Evolutionary conservation across 2,888 invertebrate genomes (phyloP), one percentile per base, ranked within the genome.

Genomic region (Chaitophorus viminalis): DNA sequence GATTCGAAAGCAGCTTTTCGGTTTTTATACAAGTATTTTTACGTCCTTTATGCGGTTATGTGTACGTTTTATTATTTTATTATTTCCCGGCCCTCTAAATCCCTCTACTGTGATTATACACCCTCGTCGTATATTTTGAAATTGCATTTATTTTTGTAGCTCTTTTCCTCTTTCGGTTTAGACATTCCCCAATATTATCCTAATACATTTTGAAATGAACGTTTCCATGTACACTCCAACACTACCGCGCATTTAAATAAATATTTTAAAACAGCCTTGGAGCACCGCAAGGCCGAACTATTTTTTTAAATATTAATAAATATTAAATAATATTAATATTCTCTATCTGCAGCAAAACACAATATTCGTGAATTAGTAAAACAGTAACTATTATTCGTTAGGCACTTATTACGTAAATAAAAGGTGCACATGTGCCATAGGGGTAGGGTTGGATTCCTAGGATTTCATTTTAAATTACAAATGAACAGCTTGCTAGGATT

Each of bases 1-100:
- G 65, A 79, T 79, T 79, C n/a, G 65, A 79, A 79, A 79, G 31
- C 60, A 65, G 78, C 33, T 79, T 79, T 79, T 79, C 60, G 25
- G 60, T 65, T 79, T 36, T 60, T 65, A 14, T 79, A 79, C 77
- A 31, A 54, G 77, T 31, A 77, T 77, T 77, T 76, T 77, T 52
- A 77, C 29, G 77, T 65, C 60, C n/a, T n/a, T n/a, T 25, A 36
- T 60, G 65, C 33, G 36, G 36, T 18, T 81, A 31, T n/a, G 11
- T 36, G 25, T 29, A 21, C 65, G 68, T 68, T 81, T 81, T n/a
- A 65, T 39, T 81, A 68, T 65, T 68, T 68, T 81, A 81, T 68
- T 81, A 39, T 81, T 65, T 68, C 25, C 21, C n/a, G n/a, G n/a
- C 29, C 65, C 68, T 68, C 21, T 68, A 68, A 81, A 81, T 81